Evolutionary conservation across 2,888 invertebrate species (phyloP).

Genomic region (Fragum fragum): DNA sequence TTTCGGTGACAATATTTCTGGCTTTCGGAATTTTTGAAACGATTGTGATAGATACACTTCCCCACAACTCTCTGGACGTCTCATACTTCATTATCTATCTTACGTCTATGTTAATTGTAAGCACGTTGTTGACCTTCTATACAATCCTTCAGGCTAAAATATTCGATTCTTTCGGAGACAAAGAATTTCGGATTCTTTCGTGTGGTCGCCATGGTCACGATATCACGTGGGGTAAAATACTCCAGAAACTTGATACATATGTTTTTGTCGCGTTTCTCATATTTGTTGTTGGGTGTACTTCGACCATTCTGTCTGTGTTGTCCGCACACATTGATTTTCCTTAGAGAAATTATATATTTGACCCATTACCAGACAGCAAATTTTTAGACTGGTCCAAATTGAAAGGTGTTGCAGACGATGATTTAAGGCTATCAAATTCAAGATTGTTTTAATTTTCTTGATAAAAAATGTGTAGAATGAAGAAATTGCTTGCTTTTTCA

Average conservation of each 20-base stretch:
- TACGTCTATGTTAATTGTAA: constrained; percentile 7
- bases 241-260: constrained; percentile 10
- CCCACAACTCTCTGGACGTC: constrained; percentile 16
- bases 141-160: constrained; percentile 30
- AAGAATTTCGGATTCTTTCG: not conserved
- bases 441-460: no score
- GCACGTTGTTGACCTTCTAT: constrained; percentile 4
- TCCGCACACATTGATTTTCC: not conserved
- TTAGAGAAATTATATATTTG: no score
- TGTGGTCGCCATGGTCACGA: not conserved
- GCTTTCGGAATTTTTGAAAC: constrained; percentile 24
- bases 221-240: not conserved
- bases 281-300: constrained; percentile 1
- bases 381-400: no score
- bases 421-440: no score
- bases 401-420: no score
- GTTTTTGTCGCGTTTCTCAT: constrained; percentile 1
- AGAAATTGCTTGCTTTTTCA: no score
- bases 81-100: constrained; percentile 24
- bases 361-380: no score
- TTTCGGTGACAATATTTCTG: constrained; percentile 27
- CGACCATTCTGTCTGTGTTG: not conserved
- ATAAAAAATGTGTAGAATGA: no score
- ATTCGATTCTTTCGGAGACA: not conserved
- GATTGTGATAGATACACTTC: constrained; percentile 16